Conservation (phyloP, 2,888 invertebrate genomes). For the Cephus nigrinus region DNA sequence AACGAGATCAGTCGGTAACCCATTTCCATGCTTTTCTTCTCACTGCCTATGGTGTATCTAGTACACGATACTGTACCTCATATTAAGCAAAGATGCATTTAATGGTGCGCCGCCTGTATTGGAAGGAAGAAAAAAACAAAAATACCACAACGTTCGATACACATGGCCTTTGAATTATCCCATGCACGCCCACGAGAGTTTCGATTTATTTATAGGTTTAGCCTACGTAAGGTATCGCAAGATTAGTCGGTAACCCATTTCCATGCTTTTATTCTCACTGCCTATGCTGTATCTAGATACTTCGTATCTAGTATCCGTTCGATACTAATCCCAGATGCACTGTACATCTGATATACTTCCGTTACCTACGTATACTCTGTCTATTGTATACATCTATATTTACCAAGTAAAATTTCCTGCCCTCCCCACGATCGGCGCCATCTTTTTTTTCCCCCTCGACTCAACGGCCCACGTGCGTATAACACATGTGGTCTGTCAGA, state of each 20-base stretch:
- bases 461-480: neutral
- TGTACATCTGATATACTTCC: neutral
- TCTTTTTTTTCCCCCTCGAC: too few species aligned
- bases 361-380: neutral
- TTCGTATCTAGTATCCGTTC: neutral
- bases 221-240: neutral
- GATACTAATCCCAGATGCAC: neutral
- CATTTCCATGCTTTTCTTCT: too few species aligned
- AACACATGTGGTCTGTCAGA: neutral
- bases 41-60: too few species aligned
- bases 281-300: neutral
- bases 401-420: neutral
- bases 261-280: neutral
- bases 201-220: neutral
- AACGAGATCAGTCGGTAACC: too few species aligned
- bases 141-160: constrained; percentile 43
- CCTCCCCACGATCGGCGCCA: neutral
- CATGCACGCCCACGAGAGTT: neutral
- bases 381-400: neutral
- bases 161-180: constrained; percentile 34
- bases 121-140: constrained; percentile 17
- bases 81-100: constrained; percentile 53
- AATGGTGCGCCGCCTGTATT: constrained; percentile 42
- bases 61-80: constrained; percentile 19
- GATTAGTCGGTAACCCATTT: neutral